Evolutionary conservation across 2,888 invertebrate genomes (phyloP), one percentile per base, ranked within the genome.

Genomic region (Cephonodes hylas): DNA sequence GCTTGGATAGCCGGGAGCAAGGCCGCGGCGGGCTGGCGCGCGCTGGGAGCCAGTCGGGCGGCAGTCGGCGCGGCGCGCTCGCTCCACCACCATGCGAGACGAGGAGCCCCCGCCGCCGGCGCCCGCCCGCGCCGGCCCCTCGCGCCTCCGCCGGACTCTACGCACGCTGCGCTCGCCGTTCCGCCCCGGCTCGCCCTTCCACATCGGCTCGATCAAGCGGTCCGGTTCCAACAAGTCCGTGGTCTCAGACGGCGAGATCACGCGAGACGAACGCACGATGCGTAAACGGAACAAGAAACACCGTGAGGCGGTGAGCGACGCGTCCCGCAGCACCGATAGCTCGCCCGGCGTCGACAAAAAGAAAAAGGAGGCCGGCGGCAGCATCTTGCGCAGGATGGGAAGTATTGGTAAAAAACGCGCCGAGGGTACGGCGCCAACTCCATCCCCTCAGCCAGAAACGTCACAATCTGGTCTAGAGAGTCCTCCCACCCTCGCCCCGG

Each of bases 171-270:
- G 92, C 73, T 84, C 91, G 70, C 91, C 93, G 80, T 92, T 93
- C 85, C 91, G 91, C 76, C 84, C 87, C 83, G 86, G 85, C 74
- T 90, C 93, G 86, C 89, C 91, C 87, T 92, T 92, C 89, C 91
- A 92, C 85, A 84, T 92, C 81, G 89, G 86, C 72, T 80, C 91
- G 81, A 80, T 86, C 83, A 88, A 86, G 81, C 91, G 90, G 75
- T 78, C 86, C 77, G 85, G 86, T 74, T 89, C 89, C 74, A 80
- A 77, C 67, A 90, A 88, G 73, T 88, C 89, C 73, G 86, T 85
- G 76, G 90, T 83, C 76, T 92, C 92, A 84, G 93, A 93, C 85
- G 85, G 89, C 70, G 93, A 91, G 75, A 84, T 85, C 85, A 77
- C 83, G 77, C 90, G 89, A 79, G 86, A 84, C 84, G 89, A 85